These are phyloP conservation scores for Serilophus lunatus DNA, from an alignment of 2,113 vertebrate genomes.

Conservation along the genomic window DNA sequence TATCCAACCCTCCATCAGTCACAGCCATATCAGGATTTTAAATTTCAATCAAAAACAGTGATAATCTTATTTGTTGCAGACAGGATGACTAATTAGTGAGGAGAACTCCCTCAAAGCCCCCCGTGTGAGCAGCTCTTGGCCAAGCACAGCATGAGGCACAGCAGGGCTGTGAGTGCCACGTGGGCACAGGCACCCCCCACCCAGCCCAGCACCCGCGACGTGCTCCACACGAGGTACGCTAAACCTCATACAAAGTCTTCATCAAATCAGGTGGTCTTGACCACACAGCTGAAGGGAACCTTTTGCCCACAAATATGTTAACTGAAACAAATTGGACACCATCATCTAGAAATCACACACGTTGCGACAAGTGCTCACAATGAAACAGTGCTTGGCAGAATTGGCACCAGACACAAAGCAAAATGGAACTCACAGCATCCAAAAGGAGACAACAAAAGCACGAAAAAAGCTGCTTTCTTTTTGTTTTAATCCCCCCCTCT, in stretches of 20 bases:
- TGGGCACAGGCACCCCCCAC: not conserved
- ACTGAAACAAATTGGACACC: not conserved
- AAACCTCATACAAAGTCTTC: not conserved
- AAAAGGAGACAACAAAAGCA: not conserved
- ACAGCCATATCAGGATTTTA: not conserved
- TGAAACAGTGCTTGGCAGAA: not conserved
- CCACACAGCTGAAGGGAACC: not conserved
- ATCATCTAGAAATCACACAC: not conserved
- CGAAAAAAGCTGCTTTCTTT: not conserved
- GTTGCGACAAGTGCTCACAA: not conserved
- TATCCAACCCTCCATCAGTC: not conserved
- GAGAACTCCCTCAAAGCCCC: not conserved
- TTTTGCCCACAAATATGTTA: not conserved
- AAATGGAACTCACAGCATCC: not conserved
- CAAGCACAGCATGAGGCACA: fast-evolving
- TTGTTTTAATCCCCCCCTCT: not conserved
- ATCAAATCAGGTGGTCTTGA: not conserved
- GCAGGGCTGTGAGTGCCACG: fast-evolving
- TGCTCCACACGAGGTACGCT: not conserved
- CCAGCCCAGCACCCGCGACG: fast-evolving
- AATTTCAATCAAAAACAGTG: not conserved
- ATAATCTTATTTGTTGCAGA: not conserved
- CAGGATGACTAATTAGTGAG: not conserved
- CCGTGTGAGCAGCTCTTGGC: not conserved
- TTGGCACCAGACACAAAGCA: not conserved